Base-by-base conservation (phyloP, 2,888 invertebrate species). In the Amphipoea lucens region DNA sequence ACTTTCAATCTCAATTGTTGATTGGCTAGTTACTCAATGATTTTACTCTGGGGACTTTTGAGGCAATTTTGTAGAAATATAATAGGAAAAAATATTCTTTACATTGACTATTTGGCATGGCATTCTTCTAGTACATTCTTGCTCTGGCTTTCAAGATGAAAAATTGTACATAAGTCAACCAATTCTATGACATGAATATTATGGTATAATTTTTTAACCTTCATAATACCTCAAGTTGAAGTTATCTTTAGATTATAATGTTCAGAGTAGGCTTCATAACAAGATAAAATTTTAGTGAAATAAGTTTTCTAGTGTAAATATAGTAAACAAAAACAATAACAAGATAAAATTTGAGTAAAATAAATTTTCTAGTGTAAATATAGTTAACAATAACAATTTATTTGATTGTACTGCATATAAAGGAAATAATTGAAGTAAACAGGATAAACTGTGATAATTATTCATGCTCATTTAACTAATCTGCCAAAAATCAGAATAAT, bases 321-420 rank as follows among this genome's bases (percentile, higher is more conserved):
- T 36, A 54, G 14, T 48, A 57, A 82, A 36, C 36, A 63, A 62
- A 57, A 82, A 36, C 36, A 63, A 62, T 29, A 45, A 74, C 36
- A 62, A 40, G 5, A 71, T 60, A 62, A 36, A 36, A 36, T 45
- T 23, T 20, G 54, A 23, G 9, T 23, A 57, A 23, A 57, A 57
- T 23, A 42, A 29, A 14, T 45, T 69, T 20, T 17, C 0, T 63
- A 51, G 23, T 40, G 36, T 45, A 36, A 20, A n/a, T 66, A n/a
- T 36, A 54, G 14, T 48, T 51, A 82, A 36, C 57, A 81, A 62
- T 29, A 45, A 75, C 36, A 63, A 40, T 63, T 29, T 48, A 62
- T 54, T 36, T 54, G 4, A 45, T 40, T 57, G 4, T 36, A 17
- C 9, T 57, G 23, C 57, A 36, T 20, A 12, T 42, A 54, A 17